Conservation (phyloP, 2,888 invertebrate species). For the Perithous albicinctus region DNA sequence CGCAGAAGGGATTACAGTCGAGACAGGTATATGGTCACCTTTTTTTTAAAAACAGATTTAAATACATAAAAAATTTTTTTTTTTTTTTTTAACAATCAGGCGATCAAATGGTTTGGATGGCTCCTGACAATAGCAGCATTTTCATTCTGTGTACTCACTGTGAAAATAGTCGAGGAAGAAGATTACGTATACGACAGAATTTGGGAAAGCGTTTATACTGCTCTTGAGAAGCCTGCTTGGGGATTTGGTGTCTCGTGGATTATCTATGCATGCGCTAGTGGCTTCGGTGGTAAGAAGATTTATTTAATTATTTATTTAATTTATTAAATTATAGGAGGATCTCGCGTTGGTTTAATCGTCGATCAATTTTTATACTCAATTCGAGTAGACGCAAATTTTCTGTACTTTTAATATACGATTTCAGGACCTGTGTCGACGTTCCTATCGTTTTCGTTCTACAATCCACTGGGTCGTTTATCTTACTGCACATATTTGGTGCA, state of each 20-base stretch:
- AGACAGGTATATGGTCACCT: no score
- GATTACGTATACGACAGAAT: conserved; percentile 79
- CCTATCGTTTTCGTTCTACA: conserved; percentile 69
- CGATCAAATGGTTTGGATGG: conserved; percentile 68
- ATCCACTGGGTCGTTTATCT: conserved; percentile 73
- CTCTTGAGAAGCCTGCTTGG: conserved; percentile 83
- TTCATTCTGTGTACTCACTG: conserved; percentile 67
- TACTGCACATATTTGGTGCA: conserved; percentile 74
- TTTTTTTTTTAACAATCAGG: conserved; percentile 59
- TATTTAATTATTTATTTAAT: neutral
- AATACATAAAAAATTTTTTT: no score
- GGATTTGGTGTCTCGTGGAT: conserved; percentile 86
- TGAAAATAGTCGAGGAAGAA: conserved; percentile 76
- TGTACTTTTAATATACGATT: conserved; percentile 19
- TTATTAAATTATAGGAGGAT: no score
- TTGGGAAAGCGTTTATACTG: conserved; percentile 83
- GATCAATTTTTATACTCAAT: no score
- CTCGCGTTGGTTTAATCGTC: no score
- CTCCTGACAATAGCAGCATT: conserved; percentile 60
- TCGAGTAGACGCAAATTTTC: neutral
- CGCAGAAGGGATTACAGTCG: neutral
- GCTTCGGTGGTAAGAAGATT: conserved; percentile 83
- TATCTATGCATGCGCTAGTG: conserved; percentile 85
- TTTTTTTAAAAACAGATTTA: neutral
- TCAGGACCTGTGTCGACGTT: conserved; percentile 69